A percentile compares a stretch with the other conserved stretches of the same genome.
phyloP scores from a whole-genome alignment of 2,888 invertebrate species.

The Eristalis intricaria region DNA sequence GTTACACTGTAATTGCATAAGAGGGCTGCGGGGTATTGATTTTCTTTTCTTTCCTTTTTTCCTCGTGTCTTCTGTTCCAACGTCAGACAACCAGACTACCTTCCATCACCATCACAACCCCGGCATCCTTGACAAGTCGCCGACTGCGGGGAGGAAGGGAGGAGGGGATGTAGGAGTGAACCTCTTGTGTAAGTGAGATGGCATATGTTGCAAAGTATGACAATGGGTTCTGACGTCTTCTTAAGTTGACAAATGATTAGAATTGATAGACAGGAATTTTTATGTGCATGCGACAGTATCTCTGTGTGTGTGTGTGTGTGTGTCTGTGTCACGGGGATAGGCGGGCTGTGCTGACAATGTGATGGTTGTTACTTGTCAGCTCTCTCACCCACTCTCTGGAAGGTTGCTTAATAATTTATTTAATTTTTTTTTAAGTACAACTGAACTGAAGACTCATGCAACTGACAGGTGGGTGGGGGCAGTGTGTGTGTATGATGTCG shows the following conservation, averaged over 20 bases:
- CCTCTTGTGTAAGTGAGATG: slow-evolving; percentile 27
- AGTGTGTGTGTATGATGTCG: too few relatives aligned
- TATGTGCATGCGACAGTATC: slow-evolving; percentile 6
- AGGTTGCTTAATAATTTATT: slow-evolving; percentile 42
- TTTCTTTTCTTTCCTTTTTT: slow-evolving; percentile 23
- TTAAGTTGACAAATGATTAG: slow-evolving; percentile 69
- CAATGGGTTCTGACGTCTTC: slow-evolving; percentile 63
- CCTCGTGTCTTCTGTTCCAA: not conserved
- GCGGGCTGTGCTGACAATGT: not conserved
- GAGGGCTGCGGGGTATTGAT: slow-evolving; percentile 55
- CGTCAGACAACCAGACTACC: not conserved
- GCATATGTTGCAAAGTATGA: slow-evolving; percentile 61
- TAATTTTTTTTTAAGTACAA: not conserved
- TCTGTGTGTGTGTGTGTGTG: not conserved
- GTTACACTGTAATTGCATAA: slow-evolving; percentile 55
- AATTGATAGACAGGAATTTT: slow-evolving; percentile 61
- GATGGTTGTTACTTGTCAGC: not conserved
- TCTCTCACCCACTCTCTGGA: not conserved
- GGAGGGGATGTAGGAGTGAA: not conserved
- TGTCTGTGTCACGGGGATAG: not conserved
- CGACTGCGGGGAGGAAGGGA: not conserved
- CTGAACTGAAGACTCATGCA: slow-evolving; percentile 3
- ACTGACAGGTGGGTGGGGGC: slow-evolving; percentile 9
- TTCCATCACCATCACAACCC: not conserved
- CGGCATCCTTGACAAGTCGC: not conserved